Evolutionary conservation across 2,797 vertebrate species (phyloP).

Genomic region (Eulemur mongoz): DNA sequence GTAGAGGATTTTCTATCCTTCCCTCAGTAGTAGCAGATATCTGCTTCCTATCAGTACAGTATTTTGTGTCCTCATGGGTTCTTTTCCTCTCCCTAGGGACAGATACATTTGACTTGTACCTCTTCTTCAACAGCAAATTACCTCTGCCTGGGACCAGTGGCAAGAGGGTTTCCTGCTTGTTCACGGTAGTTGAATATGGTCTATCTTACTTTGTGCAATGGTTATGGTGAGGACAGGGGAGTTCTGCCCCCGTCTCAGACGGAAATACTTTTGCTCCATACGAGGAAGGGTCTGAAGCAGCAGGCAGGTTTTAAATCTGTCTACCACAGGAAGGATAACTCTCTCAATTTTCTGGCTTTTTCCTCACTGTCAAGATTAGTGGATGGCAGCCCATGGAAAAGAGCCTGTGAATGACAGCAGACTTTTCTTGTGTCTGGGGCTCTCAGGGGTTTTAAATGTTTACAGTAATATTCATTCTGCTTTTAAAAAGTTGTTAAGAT

Average conservation of each 20-base stretch:
- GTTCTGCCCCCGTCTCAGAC: not conserved
- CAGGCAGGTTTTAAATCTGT: not conserved
- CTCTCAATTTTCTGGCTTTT: not conserved
- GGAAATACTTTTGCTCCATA: not conserved
- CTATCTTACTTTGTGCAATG: not conserved
- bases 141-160: not conserved
- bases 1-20: not conserved
- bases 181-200: not conserved
- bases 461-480: not conserved
- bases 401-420: not conserved
- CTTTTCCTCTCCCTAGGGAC: too few relatives aligned
- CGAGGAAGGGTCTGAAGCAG: not conserved
- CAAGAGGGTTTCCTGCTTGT: not conserved
- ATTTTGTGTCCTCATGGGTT: not conserved
- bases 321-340: accelerated
- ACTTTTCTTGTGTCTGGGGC: not conserved
- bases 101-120: not conserved
- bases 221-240: not conserved
- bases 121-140: not conserved
- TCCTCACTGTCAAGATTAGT: not conserved
- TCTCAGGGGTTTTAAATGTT: not conserved
- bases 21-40: not conserved
- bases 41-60: not conserved
- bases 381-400: not conserved
- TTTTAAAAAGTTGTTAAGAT: not conserved